Evolutionary conservation across 2,797 vertebrate species (phyloP).

Genomic region (Aotus griseimembra): DNA sequence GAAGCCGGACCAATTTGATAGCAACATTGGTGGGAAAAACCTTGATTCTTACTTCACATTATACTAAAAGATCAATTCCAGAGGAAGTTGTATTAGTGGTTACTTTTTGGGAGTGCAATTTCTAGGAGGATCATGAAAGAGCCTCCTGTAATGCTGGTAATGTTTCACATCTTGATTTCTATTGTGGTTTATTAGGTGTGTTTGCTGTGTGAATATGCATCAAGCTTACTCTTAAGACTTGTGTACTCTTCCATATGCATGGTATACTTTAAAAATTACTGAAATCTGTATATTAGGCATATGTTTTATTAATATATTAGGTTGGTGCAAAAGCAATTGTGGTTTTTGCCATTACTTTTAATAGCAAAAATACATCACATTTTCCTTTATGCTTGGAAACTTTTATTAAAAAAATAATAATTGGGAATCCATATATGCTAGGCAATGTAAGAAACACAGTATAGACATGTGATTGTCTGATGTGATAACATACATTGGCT

Average conservation of each 20-base stretch:
- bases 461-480: background rate
- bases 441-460: background rate
- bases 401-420: background rate
- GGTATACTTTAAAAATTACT: background rate
- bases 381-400: constrained; percentile 1
- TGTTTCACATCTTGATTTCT: background rate
- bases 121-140: background rate
- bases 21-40: background rate
- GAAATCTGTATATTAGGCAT: background rate
- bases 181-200: background rate
- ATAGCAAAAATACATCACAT: background rate
- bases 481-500: background rate
- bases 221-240: background rate
- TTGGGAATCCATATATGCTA: background rate
- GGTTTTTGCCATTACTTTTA: background rate
- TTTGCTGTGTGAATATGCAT: background rate
- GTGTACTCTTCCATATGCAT: background rate
- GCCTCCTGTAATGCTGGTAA: background rate
- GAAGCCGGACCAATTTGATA: background rate
- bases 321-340: background rate
- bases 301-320: background rate
- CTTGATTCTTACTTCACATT: background rate
- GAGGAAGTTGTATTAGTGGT: background rate
- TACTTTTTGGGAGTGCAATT: background rate
- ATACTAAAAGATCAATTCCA: background rate